Conservation (phyloP, 2,888 invertebrate genomes). For the Nomada flava region DNA sequence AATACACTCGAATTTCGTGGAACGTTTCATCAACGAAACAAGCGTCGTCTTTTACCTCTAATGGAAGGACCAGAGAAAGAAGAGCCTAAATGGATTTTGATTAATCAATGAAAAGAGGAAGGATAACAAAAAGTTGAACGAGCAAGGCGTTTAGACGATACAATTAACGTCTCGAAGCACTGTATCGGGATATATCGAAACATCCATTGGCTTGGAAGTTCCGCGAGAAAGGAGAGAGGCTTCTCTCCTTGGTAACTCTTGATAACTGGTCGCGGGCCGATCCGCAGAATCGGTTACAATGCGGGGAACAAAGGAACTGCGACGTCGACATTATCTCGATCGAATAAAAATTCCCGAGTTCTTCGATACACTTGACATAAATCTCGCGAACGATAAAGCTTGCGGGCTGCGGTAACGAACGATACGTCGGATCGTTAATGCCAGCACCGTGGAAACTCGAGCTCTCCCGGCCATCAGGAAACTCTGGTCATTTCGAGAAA, state of each 20-base stretch:
- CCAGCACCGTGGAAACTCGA: slow-evolving; percentile 30
- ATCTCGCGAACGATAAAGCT: slow-evolving; percentile 67
- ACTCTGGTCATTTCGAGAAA: slow-evolving; percentile 36
- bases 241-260: slow-evolving; percentile 45
- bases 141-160: slow-evolving; percentile 20
- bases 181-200: slow-evolving; percentile 27
- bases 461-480: no score
- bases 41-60: background rate
- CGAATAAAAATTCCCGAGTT: slow-evolving; percentile 67
- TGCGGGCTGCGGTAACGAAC: slow-evolving; percentile 59
- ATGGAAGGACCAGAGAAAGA: background rate
- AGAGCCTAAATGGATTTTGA: slow-evolving; percentile 12
- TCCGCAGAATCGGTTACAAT: slow-evolving; percentile 47
- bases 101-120: background rate
- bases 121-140: background rate
- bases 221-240: slow-evolving; percentile 18
- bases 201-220: slow-evolving; percentile 16
- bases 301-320: slow-evolving; percentile 63
- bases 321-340: slow-evolving; percentile 71
- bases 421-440: slow-evolving; percentile 67
- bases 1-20: background rate
- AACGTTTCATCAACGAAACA: slow-evolving; percentile 6
- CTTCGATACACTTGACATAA: slow-evolving; percentile 72
- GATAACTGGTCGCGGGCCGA: slow-evolving; percentile 45
- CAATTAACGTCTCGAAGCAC: slow-evolving; percentile 35